Evolutionary conservation across 2,113 vertebrate genomes (phyloP), one percentile per base, ranked within the genome.

Genomic region (Gymnorhina tibicen): DNA sequence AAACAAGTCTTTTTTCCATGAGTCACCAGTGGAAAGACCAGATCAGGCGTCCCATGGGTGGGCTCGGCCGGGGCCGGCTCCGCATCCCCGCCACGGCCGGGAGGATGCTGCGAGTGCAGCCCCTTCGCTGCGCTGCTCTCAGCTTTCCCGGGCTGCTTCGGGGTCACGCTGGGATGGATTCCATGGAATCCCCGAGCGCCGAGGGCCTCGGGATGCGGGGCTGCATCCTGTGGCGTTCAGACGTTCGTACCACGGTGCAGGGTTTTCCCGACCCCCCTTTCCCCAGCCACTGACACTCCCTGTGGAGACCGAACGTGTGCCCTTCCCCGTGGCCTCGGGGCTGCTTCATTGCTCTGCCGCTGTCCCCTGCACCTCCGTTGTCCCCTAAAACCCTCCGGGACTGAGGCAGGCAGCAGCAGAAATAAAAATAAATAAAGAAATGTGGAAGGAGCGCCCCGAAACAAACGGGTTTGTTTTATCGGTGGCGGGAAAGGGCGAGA

Each of bases 11-110:
- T 64, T 92, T 95, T 95, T 82, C 86, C 30, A 41, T 94, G 95
- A 95, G 89, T 96, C 93, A 92, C 74, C 69, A 32, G 74, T 88
- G 95, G 92, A 87, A 94, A 95, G 85, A 95, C 0, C 66, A 10
- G 87, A 19, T 35, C 92, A 83, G 78, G 78, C 30, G 0, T 85
- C 92, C 92, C 63, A 3, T 1, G 93, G 91, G 91, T 91, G 95
- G 91, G 83, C 83, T 93, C 2, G 6, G 85, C 70, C 8, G 0
- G 33, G 42, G 66, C 75, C 6, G 3, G 56, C 50, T 79, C 47
- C 52, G 8, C 17, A 0, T 60, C 49, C 50, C 66, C 3, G 1
- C 24, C 44, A 0, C 1, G 2, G 66, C 66, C 7, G 0, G 62
- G 50, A 41, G 70, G 86, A 52, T 49, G 89, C 89, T 53, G 82